Percentiles rank a stretch among this genome's conserved stretches.
phyloP scores from a whole-genome alignment of 2,113 vertebrate genomes.

The Nicator chloris region DNA sequence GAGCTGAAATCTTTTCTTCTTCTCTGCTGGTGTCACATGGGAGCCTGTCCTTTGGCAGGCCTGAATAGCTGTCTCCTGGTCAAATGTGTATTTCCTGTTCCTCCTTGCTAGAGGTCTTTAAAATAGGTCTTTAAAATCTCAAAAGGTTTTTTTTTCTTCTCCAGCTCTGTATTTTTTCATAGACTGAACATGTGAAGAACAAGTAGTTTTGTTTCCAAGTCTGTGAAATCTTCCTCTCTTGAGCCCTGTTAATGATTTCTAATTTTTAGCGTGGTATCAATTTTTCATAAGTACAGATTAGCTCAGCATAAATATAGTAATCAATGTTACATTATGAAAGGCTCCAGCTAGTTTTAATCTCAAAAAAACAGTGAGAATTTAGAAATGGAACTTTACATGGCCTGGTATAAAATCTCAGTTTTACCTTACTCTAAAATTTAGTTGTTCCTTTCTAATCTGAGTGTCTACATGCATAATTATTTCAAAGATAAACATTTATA shows the following conservation, averaged over 20 bases:
- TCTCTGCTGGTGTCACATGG: rapidly evolving
- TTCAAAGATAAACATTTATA: neutral
- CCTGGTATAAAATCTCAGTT: neutral
- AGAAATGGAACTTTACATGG: neutral
- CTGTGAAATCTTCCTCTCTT: neutral
- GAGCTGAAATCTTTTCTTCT: neutral
- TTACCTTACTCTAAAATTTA: neutral
- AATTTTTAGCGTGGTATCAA: neutral
- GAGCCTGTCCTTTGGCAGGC: neutral
- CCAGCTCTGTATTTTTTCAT: neutral
- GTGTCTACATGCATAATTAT: neutral
- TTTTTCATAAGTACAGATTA: neutral
- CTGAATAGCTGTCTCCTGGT: neutral
- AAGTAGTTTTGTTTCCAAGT: neutral
- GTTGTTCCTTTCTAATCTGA: neutral
- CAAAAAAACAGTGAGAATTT: neutral
- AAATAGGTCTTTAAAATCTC: no score
- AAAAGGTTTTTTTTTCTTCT: neutral
- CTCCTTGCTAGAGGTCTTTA: neutral
- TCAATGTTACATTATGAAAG: neutral
- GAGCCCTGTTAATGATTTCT: neutral
- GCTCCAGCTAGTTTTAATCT: neutral
- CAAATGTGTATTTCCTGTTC: neutral
- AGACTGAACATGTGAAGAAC: neutral
- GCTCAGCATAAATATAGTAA: neutral